Percentiles rank a stretch among this genome's conserved stretches.
These are phyloP conservation scores for Neoarius graeffei DNA, from an alignment of 2,113 vertebrate genomes.

Conservation along the genomic window DNA sequence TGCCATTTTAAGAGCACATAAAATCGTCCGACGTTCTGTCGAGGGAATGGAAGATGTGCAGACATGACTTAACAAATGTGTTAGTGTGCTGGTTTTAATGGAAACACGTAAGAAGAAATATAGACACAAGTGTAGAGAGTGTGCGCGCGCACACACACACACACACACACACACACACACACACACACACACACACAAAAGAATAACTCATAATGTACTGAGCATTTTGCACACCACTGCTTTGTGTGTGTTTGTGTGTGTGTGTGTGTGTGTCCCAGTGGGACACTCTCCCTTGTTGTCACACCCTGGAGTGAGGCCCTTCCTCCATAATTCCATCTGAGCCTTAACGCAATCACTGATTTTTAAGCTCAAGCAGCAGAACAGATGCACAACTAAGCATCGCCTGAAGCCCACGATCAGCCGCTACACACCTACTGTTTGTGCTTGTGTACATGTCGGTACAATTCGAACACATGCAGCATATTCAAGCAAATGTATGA, in stretches of 20 bases:
- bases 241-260: constrained; percentile 24
- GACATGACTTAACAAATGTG: neutral
- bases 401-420: constrained; percentile 14
- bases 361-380: constrained; percentile 61
- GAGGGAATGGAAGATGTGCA: neutral
- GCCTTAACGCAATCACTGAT: constrained; percentile 65
- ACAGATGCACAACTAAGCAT: constrained; percentile 28
- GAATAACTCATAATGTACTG: constrained; percentile 20
- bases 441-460: neutral
- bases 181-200: constrained; percentile 18
- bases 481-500: neutral
- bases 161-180: constrained; percentile 13
- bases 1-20: constrained; percentile 24
- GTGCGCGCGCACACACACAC: constrained; percentile 15
- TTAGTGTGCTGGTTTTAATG: neutral
- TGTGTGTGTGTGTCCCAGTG: constrained; percentile 41
- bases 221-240: constrained; percentile 8
- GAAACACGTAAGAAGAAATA: neutral
- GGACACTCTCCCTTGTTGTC: constrained; percentile 32
- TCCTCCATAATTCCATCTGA: constrained; percentile 60
- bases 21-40: neutral
- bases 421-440: constrained; percentile 20
- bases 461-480: neutral
- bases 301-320: constrained; percentile 45
- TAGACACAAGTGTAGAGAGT: constrained; percentile 1